A percentile compares a stretch with the other conserved stretches of the same genome.
phyloP scores from a whole-genome alignment of 2,113 vertebrate genomes.

The Pseudorhombus dupliciocellatus region DNA sequence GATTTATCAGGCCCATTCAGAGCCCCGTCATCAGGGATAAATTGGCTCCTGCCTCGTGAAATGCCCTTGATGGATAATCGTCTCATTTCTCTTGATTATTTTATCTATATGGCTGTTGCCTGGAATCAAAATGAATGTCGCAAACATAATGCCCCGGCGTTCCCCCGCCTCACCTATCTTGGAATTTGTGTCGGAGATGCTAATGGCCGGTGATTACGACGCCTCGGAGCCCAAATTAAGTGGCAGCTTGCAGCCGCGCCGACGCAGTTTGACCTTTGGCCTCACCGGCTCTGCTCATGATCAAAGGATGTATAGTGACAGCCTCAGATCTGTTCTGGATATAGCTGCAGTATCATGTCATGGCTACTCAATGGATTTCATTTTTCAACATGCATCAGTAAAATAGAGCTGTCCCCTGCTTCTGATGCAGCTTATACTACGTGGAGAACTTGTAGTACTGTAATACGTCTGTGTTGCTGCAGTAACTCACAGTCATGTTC shows the following conservation, averaged over 20 bases:
- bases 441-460: too few relatives aligned
- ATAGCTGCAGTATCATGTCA: not conserved
- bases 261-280: conserved; percentile 50
- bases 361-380: too few relatives aligned
- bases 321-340: conserved; percentile 6
- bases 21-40: conserved; percentile 72
- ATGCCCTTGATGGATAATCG: conserved; percentile 79
- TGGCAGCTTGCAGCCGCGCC: conserved; percentile 24
- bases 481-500: not conserved
- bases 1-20: conserved; percentile 81
- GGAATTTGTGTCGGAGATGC: conserved; percentile 23
- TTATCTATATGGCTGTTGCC: conserved; percentile 66
- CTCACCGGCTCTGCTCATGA: conserved; percentile 11
- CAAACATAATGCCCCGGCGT: conserved; percentile 59
- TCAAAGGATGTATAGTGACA: conserved; percentile 29
- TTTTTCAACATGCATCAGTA: too few relatives aligned
- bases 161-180: conserved; percentile 42
- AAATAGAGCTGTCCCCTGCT: too few relatives aligned
- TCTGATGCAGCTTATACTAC: not conserved
- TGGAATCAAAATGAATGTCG: conserved; percentile 70
- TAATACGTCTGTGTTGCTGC: not conserved
- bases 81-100: conserved; percentile 80
- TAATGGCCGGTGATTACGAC: conserved; percentile 51
- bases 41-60: conserved; percentile 75
- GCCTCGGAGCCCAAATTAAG: conserved; percentile 36